These are phyloP conservation scores for Stenoptilia bipunctidactyla DNA, from an alignment of 2,888 invertebrate species.

Conservation along the genomic window DNA sequence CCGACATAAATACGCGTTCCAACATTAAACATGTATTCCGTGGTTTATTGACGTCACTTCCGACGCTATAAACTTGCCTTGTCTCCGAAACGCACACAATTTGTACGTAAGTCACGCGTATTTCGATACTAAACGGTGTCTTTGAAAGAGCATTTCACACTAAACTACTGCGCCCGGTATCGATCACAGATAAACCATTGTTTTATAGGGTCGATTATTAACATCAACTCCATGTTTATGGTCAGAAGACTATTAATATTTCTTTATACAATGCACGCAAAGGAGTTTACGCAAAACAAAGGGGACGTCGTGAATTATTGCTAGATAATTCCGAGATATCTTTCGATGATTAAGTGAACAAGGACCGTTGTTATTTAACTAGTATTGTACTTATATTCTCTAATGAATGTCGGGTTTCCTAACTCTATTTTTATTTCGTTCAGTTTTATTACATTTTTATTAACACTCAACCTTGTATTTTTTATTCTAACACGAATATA, in stretches of 20 bases:
- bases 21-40: conserved; percentile 61
- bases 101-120: conserved; percentile 67
- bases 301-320: background rate
- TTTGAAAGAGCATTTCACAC: conserved; percentile 67
- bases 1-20: conserved; percentile 12
- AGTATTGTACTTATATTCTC: too few species aligned
- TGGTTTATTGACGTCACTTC: conserved; percentile 69
- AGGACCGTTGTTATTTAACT: too few species aligned
- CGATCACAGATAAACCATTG: conserved; percentile 63
- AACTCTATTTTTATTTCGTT: too few species aligned
- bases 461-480: too few species aligned
- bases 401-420: too few species aligned
- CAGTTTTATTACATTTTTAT: too few species aligned
- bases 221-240: conserved; percentile 61
- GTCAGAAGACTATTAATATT: conserved; percentile 56
- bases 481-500: background rate
- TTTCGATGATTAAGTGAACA: too few species aligned
- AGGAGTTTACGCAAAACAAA: conserved; percentile 18
- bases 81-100: conserved; percentile 65
- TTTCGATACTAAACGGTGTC: conserved; percentile 68
- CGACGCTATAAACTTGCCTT: conserved; percentile 64
- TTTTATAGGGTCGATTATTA: conserved; percentile 65
- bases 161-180: conserved; percentile 52
- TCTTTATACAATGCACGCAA: conserved; percentile 57
- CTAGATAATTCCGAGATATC: background rate